phyloP scores from a whole-genome alignment of 2,113 vertebrate genomes.

The Dromas ardeola region DNA sequence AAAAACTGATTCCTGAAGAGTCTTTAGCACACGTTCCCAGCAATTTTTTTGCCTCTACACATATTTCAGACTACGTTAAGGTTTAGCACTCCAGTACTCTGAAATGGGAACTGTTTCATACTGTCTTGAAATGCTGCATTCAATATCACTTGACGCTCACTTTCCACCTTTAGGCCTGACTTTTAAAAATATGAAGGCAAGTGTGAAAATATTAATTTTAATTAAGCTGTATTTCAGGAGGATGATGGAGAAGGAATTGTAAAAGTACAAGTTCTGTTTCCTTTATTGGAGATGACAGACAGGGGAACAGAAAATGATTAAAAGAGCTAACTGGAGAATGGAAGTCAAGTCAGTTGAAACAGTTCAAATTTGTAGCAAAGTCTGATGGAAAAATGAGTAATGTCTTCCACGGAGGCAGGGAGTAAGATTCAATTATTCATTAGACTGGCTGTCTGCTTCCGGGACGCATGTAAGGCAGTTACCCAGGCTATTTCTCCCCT shows the following conservation, averaged over 20 bases:
- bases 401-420: background rate
- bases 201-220: background rate
- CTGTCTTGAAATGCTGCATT: background rate
- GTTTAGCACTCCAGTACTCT: background rate
- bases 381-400: background rate
- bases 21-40: background rate
- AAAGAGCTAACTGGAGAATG: background rate
- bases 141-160: background rate
- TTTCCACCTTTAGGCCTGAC: background rate
- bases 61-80: background rate
- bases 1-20: background rate
- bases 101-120: background rate
- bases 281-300: background rate
- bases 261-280: background rate
- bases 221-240: background rate
- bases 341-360: background rate
- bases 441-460: background rate
- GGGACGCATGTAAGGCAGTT: background rate
- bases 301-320: background rate
- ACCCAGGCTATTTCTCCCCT: background rate
- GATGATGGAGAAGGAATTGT: background rate
- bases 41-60: background rate
- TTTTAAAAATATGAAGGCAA: background rate
- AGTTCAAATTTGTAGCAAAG: background rate
- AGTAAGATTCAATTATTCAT: background rate